Percentiles rank a stretch among this genome's conserved stretches.
Evolutionary conservation across 1,140 invertebrate genomes (phyloP).

Genomic region (Pseudomyrmex cubaensis): DNA sequence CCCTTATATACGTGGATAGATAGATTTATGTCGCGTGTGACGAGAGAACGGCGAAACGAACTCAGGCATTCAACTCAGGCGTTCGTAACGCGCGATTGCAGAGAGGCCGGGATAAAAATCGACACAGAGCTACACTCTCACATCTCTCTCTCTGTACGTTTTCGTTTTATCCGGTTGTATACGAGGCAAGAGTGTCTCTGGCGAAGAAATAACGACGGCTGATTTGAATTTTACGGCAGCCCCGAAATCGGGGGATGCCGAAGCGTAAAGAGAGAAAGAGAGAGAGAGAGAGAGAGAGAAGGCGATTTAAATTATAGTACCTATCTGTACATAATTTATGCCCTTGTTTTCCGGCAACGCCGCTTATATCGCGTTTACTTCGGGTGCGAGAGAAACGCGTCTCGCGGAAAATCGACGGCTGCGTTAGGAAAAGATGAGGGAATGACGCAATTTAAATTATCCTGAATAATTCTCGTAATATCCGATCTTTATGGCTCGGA

Average conservation of each 20-base stretch:
- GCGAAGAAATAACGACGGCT: conserved; percentile 72
- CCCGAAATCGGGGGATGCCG: conserved; percentile 75
- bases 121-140: conserved; percentile 12
- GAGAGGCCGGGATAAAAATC: conserved; percentile 48
- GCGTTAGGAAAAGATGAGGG: neutral
- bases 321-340: conserved; percentile 85
- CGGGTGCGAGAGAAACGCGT: conserved; percentile 33
- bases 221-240: conserved; percentile 83
- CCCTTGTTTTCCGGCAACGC: conserved; percentile 80
- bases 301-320: conserved; percentile 84
- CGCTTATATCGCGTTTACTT: conserved; percentile 28
- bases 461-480: conserved; percentile 84
- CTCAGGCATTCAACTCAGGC: conserved; percentile 56
- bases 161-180: neutral
- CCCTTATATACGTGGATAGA: conserved; percentile 73
- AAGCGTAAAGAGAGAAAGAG: conserved; percentile 45
- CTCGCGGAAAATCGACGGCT: conserved; percentile 64
- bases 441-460: conserved; percentile 83
- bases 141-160: no score
- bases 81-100: conserved; percentile 5
- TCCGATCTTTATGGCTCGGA: conserved; percentile 84
- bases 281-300: neutral
- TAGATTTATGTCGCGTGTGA: conserved; percentile 70
- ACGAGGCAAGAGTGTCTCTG: conserved; percentile 1
- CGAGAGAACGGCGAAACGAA: conserved; percentile 31